These are phyloP conservation scores for Polyommatus iphigenia DNA, from an alignment of 2,888 invertebrate species.

Conservation along the genomic window DNA sequence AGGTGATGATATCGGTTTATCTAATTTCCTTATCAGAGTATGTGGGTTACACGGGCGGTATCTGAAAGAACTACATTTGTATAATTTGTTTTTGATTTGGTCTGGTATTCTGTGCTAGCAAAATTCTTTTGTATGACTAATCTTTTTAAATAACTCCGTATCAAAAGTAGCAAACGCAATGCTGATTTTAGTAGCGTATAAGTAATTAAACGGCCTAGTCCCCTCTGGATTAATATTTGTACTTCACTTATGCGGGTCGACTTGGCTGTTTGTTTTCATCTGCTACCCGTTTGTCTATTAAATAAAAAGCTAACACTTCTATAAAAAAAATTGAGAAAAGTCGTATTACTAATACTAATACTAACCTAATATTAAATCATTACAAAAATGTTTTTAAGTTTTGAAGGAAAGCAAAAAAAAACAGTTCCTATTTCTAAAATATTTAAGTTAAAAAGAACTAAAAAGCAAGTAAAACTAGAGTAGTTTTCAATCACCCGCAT, in stretches of 20 bases:
- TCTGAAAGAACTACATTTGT: constrained; percentile 33
- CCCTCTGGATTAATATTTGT: constrained; percentile 28
- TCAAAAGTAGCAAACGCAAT: too few species aligned
- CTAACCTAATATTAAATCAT: too few species aligned
- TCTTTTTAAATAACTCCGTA: neutral
- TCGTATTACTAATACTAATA: too few species aligned
- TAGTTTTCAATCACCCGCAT: neutral
- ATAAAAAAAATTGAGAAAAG: neutral
- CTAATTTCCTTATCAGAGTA: constrained; percentile 68
- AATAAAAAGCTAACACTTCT: neutral
- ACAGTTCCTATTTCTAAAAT: neutral
- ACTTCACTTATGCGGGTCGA: constrained; percentile 12
- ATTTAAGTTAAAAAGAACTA: too few species aligned
- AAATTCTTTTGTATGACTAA: neutral
- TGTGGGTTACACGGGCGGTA: constrained; percentile 59
- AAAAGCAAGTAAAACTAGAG: too few species aligned
- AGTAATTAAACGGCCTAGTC: constrained; percentile 8
- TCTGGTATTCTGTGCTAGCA: neutral
- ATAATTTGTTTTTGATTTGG: constrained; percentile 33
- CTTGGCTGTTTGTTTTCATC: constrained; percentile 16
- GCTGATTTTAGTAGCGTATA: too few species aligned
- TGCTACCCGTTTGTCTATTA: neutral
- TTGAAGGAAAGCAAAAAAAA: too few species aligned
- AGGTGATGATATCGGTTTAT: constrained; percentile 66
- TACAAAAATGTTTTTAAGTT: too few species aligned